These are phyloP conservation scores for Caenorhabditis tropicalis DNA, from an alignment of 1,140 invertebrate genomes.

Conservation along the genomic window DNA sequence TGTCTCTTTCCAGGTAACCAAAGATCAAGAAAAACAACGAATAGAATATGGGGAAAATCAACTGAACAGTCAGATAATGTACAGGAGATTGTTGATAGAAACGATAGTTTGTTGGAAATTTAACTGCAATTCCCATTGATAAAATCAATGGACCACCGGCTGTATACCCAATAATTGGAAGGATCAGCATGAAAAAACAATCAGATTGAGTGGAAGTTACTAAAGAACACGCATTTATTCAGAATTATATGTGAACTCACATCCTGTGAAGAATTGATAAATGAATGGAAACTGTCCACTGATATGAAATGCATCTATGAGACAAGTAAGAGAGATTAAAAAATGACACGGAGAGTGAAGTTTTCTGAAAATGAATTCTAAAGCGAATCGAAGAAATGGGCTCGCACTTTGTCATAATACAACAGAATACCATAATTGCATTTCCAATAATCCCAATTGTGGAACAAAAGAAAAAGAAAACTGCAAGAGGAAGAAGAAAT, in stretches of 20 bases:
- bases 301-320: constrained; percentile 34
- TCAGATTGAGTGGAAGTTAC: constrained; percentile 11
- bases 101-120: constrained; percentile 11
- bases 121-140: constrained; percentile 48
- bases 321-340: constrained; percentile 26
- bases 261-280: constrained; percentile 28
- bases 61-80: neutral
- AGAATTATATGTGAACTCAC: neutral
- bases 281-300: constrained; percentile 40
- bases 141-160: constrained; percentile 40
- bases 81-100: neutral
- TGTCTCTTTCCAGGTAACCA: constrained; percentile 4
- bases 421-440: constrained; percentile 3
- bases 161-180: constrained; percentile 31
- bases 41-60: constrained; percentile 36
- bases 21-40: neutral
- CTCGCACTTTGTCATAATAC: neutral
- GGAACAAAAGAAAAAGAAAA: constrained; percentile 46
- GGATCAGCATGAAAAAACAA: constrained; percentile 33
- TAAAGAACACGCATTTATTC: neutral
- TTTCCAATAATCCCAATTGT: constrained; percentile 43
- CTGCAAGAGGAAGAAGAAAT: constrained; percentile 28
- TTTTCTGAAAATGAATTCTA: neutral
- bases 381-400: neutral
- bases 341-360: constrained; percentile 44